Evolutionary conservation across 2,113 vertebrate species (phyloP), one percentile per base, ranked within the genome.

Genomic region (Rattus rattus): DNA sequence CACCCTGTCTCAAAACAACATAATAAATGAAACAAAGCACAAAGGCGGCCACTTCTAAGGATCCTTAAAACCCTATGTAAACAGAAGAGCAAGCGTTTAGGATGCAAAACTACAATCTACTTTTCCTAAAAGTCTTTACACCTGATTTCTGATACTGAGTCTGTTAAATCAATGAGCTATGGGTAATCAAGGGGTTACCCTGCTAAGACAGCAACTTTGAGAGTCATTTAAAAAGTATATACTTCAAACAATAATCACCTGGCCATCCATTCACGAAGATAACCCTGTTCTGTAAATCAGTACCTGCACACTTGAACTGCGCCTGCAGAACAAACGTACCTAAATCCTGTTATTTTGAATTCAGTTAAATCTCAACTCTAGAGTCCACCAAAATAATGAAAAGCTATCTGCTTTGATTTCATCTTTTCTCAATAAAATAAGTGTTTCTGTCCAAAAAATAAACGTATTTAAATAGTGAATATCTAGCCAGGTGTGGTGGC

Each of bases 321-420:
- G 52, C 22, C 22, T 79, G 61, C 54, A 92, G 67, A 86, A 72
- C 96, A 92, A 67, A 13, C 10, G 90, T 28, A 28, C 33, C 84
- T 14, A 3, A 91, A 67, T 63, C 63, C 83, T 77, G 9, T 11
- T 79, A 72, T 56, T 87, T 88, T 90, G 96, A 73, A 59, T 63
- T 95, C 47, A 59, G 59, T 88, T 91, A 94, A 93, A 95, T 39
- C 16, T 70, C 59, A 95, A 86, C 49, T 94, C 79, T 6, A 94
- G 9, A 90, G 77, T n/a, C 17, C 85, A 88, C 12, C 65, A 73
- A 88, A 54, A 70, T 6, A 76, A 1, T 93, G 43, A 85, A 95
- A 94, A 91, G 47, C n/a, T 77, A 67, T 36, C 10, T 75, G 61
- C 10, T 43, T 90, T 56, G 76, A 70, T 81, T 83, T 81, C 49